Conservation (phyloP, 2,797 vertebrate species). For the Sebastes baramenuke region DNA sequence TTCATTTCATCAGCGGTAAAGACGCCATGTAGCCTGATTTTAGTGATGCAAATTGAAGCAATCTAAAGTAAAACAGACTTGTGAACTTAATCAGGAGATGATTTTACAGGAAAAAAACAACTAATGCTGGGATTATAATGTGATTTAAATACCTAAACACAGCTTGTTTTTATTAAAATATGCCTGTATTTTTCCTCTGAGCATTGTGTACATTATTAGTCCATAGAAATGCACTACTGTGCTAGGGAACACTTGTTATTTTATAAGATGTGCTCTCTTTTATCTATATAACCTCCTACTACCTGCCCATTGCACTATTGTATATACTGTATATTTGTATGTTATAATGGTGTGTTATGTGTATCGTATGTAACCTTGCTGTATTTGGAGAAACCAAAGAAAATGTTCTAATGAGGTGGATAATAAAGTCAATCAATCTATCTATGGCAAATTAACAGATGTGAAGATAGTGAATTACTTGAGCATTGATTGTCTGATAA, state of each 20-base stretch:
- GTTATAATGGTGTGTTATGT: no score
- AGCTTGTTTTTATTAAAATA: neutral
- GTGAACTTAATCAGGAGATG: conserved; percentile 5
- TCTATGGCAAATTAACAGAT: neutral
- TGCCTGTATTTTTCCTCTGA: neutral
- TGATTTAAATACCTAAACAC: neutral
- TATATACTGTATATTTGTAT: no score
- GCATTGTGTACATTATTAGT: conserved; percentile 2
- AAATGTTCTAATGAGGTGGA: no score
- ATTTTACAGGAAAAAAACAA: neutral
- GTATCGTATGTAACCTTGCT: no score
- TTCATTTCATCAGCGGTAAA: conserved; percentile 15
- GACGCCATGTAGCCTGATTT: conserved; percentile 3
- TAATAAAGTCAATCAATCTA: no score
- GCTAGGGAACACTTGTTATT: no score
- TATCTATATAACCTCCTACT: no score
- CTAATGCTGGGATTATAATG: neutral
- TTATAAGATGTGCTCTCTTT: no score
- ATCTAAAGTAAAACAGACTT: conserved; percentile 9
- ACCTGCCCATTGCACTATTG: no score
- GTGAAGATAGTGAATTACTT: neutral
- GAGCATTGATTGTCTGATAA: neutral
- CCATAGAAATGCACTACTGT: no score
- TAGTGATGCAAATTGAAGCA: conserved; percentile 25
- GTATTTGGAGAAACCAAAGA: no score